Evolutionary conservation across 2,888 invertebrate genomes (phyloP), one percentile per base, ranked within the genome.

Genomic region (Mesopsocus fuscifrons): DNA sequence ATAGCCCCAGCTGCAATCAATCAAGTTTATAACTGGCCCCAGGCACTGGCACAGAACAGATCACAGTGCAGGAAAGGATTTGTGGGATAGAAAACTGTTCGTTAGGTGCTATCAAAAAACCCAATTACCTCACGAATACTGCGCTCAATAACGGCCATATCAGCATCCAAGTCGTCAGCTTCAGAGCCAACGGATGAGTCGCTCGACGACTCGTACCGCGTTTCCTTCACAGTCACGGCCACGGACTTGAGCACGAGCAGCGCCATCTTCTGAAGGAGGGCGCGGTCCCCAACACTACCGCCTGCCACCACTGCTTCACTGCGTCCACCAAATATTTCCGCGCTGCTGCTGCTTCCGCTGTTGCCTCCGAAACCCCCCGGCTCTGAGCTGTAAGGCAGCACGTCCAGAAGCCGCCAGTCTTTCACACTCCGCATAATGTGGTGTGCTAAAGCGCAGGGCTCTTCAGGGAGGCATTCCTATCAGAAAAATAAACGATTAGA

Each of bases 221-320:
- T 85, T 60, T 88, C 88, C 57, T 88, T 87, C 0, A 88, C 84
- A 0, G 84, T 87, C 1, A 88, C 82, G 0, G 88, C 88, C 26
- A 88, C 80, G 20, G 85, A 83, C 63, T 89, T 89, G 3, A 89
- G 62, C 41, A 88, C 82, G 46, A 89, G 62, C n/a, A 89, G 61
- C 2, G 84, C 81, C 67, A 87, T 78, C 62, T 85, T 80, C 55
- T 88, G 87, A 33, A 89, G 61, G 56, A 88, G 69, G 2, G 84
- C 79, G 56, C 77, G 77, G 53, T 83, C 82, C 46, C 79, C 70
- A 45, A 61, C 45, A 57, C 64, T 51, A 54, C 61, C 50, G 51
- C 60, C 45, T 59, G 61, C 59, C 52, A 62, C 53, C 57, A 70
- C 70, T 16, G 58, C 64, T 44, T 65, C 65, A 0, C 64, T 59